Evolutionary conservation across 2,113 vertebrate genomes (phyloP), one percentile per base, ranked within the genome.

Genomic region (Hypocryptadius cinnamomeus): DNA sequence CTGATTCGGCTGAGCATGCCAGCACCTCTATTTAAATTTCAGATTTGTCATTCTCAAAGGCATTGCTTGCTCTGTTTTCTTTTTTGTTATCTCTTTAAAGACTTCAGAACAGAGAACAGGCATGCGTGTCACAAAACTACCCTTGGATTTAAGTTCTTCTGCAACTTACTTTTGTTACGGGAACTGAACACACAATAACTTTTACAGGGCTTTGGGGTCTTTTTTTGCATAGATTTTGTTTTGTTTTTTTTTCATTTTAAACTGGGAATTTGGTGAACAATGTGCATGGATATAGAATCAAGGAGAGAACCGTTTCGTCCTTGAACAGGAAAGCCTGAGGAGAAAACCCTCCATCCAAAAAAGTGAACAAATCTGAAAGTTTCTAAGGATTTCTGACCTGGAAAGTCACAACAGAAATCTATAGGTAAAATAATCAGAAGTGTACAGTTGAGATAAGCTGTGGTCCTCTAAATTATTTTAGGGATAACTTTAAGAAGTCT

Each of bases 31-130:
- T 74, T 92, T 92, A 80, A 68, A 94, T 89, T 91, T 79, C 84
- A 94, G 59, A 92, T 93, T 82, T 87, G 53, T 87, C 50, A 33
- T 70, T 92, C 78, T 95, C 70, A 92, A 80, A 92, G 77, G 73
- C 48, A 90, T 80, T 86, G 28, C 47, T 73, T 85, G 23, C 40
- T 93, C 84, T 53, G 5, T 93, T 92, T 89, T 81, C 45, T 76
- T 84, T 44, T 76, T 69, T 73, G 70, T 61, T 70, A 72, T 77
- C 70, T 92, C 66, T 69, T 68, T 65, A 79, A 79, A 59, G 65
- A 59, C 61, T 94, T 79, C 66, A 87, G 63, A 66, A 42, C 15
- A 15, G 78, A 31, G 44, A 84, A 60, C 14, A 47, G 30, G 31
- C 21, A 87, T 19, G 16, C 22, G 8, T 24, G 30, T 40, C 82